Conservation (phyloP, 2,888 invertebrate species). For the Euplagia quadripunctaria region DNA sequence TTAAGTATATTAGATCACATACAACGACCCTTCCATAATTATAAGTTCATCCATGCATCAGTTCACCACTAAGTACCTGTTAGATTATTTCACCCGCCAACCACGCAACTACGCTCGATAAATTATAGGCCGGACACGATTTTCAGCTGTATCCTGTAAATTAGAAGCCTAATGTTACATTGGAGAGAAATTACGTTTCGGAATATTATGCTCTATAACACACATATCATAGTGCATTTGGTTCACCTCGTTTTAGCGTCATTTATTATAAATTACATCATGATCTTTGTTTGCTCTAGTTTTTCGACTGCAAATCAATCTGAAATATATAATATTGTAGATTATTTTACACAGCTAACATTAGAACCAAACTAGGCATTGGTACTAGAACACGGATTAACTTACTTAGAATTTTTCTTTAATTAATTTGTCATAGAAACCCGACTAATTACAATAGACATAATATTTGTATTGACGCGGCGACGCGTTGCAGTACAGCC, state of each 20-base stretch:
- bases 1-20: not conserved
- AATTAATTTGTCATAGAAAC: too few relatives aligned
- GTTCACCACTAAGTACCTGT: slow-evolving; percentile 39
- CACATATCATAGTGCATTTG: not conserved
- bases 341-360: too few relatives aligned
- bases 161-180: slow-evolving; percentile 54
- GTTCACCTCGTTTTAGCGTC: not conserved
- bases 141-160: slow-evolving; percentile 48
- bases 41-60: slow-evolving; percentile 20
- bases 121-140: slow-evolving; percentile 55
- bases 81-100: slow-evolving; percentile 43
- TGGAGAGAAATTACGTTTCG: slow-evolving; percentile 48
- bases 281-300: too few relatives aligned
- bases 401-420: too few relatives aligned
- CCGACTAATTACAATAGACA: too few relatives aligned
- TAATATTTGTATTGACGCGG: too few relatives aligned
- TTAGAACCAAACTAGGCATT: too few relatives aligned
- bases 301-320: too few relatives aligned
- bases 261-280: not conserved
- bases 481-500: too few relatives aligned
- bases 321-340: too few relatives aligned
- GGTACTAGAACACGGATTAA: too few relatives aligned
- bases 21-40: not conserved
- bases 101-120: slow-evolving; percentile 48
- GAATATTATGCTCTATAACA: not conserved